A percentile compares a stretch with the other conserved stretches of the same genome.
Evolutionary conservation across 1,140 invertebrate genomes (phyloP).

Genomic region (Euschistus heros): DNA sequence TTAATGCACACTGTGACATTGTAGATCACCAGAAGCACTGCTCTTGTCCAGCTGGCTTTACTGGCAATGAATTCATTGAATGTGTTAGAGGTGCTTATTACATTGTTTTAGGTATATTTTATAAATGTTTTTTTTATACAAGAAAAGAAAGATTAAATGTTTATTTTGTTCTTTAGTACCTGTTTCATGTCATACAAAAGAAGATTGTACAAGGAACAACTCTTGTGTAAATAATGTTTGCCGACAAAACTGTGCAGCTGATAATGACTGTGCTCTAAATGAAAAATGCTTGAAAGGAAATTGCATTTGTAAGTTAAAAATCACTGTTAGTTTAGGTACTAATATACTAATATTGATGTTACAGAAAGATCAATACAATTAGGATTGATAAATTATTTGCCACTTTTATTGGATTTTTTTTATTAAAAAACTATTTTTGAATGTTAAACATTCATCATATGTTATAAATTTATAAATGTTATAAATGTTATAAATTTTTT

Average conservation of each 20-base stretch:
- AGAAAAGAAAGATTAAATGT: not conserved
- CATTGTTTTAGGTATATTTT: not conserved
- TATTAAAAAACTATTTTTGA: no score
- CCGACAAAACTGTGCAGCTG: conserved; percentile 55
- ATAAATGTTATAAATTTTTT: no score
- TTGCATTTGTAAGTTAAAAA: conserved; percentile 61
- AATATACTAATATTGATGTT: no score
- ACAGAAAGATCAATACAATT: no score
- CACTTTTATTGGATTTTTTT: no score
- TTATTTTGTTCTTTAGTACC: conserved; percentile 46
- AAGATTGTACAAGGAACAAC: conserved; percentile 56
- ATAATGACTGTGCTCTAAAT: conserved; percentile 79
- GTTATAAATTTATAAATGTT: no score
- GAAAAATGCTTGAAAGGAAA: conserved; percentile 73
- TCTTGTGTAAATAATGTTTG: conserved; percentile 70
- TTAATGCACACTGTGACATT: conserved; percentile 74
- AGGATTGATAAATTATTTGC: no score
- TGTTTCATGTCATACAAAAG: conserved; percentile 54
- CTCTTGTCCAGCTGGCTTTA: conserved; percentile 71
- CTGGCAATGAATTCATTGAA: conserved; percentile 71
- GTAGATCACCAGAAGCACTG: conserved; percentile 67
- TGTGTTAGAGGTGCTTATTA: conserved; percentile 63
- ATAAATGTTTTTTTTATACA: not conserved
- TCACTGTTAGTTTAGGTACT: no score
- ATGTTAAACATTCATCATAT: no score